These are phyloP conservation scores for Pomatostomus ruficeps DNA, from an alignment of 2,113 vertebrate species.

Conservation along the genomic window DNA sequence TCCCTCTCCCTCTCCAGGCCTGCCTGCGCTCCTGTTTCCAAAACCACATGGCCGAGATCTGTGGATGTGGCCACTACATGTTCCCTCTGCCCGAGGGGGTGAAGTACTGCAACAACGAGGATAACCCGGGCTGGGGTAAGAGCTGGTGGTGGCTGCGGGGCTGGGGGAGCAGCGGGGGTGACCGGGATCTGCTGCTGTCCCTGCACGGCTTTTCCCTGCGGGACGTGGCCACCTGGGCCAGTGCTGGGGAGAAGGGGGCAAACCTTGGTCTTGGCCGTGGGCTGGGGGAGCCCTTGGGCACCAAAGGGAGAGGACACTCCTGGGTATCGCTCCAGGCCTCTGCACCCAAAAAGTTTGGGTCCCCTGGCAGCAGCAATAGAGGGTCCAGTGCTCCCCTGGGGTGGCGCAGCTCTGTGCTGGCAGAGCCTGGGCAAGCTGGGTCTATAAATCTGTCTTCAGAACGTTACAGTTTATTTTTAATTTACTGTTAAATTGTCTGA, in stretches of 20 bases:
- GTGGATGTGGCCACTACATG: constrained; percentile 73
- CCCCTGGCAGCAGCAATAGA: background rate
- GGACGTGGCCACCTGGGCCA: fast-evolving
- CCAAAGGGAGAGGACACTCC: background rate
- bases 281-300: background rate
- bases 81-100: constrained; percentile 67
- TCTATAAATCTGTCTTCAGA: background rate
- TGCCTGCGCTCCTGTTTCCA: constrained; percentile 82
- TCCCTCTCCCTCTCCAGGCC: constrained; percentile 54
- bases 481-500: background rate
- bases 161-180: background rate
- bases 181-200: fast-evolving
- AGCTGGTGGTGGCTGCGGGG: background rate
- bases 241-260: background rate
- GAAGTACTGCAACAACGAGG: constrained; percentile 70
- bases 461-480: background rate
- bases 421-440: background rate
- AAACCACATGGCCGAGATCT: constrained; percentile 62
- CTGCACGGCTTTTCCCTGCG: fast-evolving
- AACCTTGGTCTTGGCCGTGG: background rate
- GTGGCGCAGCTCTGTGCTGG: background rate
- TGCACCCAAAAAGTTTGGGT: background rate
- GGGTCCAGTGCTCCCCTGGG: background rate
- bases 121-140: constrained; percentile 77
- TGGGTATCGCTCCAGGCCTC: too few species aligned